phyloP scores from a whole-genome alignment of 2,888 invertebrate species.

The Agrilus cyanescens region DNA sequence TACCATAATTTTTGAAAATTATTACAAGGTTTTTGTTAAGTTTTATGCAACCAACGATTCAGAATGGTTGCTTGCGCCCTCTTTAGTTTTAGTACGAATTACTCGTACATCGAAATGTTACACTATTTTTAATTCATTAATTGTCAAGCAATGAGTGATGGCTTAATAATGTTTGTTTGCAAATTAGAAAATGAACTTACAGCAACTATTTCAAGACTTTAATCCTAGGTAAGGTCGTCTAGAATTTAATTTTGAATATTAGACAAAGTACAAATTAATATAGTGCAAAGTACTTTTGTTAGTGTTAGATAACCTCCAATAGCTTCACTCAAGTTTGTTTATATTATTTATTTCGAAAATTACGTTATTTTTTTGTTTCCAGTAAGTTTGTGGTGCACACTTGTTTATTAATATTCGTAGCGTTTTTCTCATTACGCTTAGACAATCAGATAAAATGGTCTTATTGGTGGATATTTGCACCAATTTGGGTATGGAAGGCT shows the following conservation, averaged over 20 bases:
- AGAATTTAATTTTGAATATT: not conserved
- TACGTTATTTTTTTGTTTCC: constrained; percentile 34
- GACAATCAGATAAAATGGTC: constrained; percentile 87
- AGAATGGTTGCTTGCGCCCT: too few species aligned
- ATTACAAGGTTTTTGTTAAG: too few species aligned
- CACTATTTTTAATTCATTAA: too few species aligned
- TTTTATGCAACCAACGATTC: too few species aligned
- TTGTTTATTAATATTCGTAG: constrained; percentile 83
- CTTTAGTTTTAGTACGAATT: too few species aligned
- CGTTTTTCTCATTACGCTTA: constrained; percentile 77
- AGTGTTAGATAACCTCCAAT: constrained; percentile 4
- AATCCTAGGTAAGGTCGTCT: constrained; percentile 64
- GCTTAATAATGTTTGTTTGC: constrained; percentile 11
- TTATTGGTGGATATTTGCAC: constrained; percentile 91
- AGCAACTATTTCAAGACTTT: constrained; percentile 81
- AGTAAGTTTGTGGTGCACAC: constrained; percentile 96
- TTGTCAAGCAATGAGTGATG: constrained; percentile 3
- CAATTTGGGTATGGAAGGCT: constrained; percentile 96
- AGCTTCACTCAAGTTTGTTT: constrained; percentile 8
- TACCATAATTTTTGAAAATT: too few species aligned
- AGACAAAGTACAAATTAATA: constrained; percentile 4
- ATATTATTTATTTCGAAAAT: constrained; percentile 11
- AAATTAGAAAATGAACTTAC: constrained; percentile 61
- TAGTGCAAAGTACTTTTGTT: constrained; percentile 3
- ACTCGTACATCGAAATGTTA: too few species aligned